Evolutionary conservation across 2,797 vertebrate genomes (phyloP).

Genomic region (Enteromius unitaeniatus): DNA sequence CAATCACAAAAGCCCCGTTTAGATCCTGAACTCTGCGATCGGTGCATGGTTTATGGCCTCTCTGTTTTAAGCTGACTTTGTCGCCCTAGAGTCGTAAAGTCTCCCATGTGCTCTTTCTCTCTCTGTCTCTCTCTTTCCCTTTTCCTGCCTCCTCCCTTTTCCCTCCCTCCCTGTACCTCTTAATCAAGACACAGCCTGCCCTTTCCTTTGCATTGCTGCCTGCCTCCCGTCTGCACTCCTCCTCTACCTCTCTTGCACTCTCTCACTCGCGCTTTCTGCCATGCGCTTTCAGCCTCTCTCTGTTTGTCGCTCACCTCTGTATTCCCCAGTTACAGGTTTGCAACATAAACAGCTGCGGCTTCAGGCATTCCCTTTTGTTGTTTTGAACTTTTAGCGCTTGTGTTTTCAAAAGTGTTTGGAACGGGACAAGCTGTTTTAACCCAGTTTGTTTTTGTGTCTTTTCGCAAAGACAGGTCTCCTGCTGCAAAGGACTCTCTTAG

Average conservation of each 20-base stretch:
- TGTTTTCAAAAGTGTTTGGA: neutral
- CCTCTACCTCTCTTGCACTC: conserved; percentile 49
- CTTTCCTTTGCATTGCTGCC: conserved; percentile 80
- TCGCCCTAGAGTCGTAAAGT: conserved; percentile 53
- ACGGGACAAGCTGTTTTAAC: conserved; percentile 1
- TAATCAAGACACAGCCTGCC: conserved; percentile 82
- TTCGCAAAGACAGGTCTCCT: conserved; percentile 60
- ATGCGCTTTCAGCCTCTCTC: conserved; percentile 54
- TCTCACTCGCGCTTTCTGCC: conserved; percentile 50
- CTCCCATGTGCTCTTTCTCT: conserved; percentile 32
- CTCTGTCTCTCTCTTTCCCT: conserved; percentile 50
- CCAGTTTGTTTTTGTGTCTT: conserved; percentile 51
- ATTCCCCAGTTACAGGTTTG: conserved; percentile 51
- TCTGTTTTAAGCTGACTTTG: conserved; percentile 4
- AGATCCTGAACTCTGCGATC: neutral
- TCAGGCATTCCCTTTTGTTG: conserved; percentile 2
- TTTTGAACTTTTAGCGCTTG: conserved; percentile 6
- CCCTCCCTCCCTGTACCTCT: conserved; percentile 70
- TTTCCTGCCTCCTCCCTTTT: conserved; percentile 57
- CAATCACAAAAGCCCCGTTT: conserved; percentile 1
- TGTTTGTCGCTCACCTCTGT: conserved; percentile 47
- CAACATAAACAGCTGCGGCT: conserved; percentile 44
- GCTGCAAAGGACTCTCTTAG: conserved; percentile 64
- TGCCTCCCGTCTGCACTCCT: conserved; percentile 68
- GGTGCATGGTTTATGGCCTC: neutral